These are phyloP conservation scores for Blastomussa wellsi DNA, from an alignment of 92 coral and sea anemone species.

Conservation along the genomic window DNA sequence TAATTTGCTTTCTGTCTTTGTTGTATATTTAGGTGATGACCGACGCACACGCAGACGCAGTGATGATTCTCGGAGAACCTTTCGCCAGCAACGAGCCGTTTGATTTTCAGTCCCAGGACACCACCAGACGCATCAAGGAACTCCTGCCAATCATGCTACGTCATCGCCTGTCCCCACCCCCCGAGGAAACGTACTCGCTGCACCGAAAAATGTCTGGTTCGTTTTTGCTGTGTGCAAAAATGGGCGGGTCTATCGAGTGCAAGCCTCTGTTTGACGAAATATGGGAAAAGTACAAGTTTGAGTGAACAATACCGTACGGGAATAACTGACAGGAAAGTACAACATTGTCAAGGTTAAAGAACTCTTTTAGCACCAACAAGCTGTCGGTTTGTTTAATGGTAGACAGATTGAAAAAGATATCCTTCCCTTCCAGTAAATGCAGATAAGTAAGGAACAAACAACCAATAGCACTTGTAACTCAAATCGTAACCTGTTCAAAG, in stretches of 20 bases:
- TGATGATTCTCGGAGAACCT: conserved; percentile 97
- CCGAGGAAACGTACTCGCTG: conserved; percentile 97
- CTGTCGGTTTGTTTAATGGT: neutral
- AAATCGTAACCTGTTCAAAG: too few relatives aligned
- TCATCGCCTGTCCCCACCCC: conserved; percentile 97
- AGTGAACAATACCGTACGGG: neutral
- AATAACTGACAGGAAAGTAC: neutral
- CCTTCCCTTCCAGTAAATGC: too few relatives aligned
- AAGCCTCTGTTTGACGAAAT: conserved; percentile 85
- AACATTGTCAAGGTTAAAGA: neutral
- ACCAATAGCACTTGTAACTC: too few relatives aligned
- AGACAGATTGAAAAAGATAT: neutral
- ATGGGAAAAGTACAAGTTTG: conserved; percentile 73
- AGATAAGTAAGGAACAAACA: too few relatives aligned
- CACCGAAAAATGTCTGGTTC: conserved; percentile 98
- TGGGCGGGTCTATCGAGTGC: conserved; percentile 84
- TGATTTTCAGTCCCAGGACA: conserved; percentile 85
- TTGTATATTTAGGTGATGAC: conserved; percentile 77
- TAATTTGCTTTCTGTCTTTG: neutral
- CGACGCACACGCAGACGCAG: conserved; percentile 95
- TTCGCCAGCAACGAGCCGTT: conserved; percentile 73
- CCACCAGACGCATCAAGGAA: conserved; percentile 83
- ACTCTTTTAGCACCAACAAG: neutral
- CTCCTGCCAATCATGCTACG: conserved; percentile 97
- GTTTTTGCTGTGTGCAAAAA: conserved; percentile 87